phyloP scores from a whole-genome alignment of 2,888 invertebrate genomes.

The Orthosia cruda region DNA sequence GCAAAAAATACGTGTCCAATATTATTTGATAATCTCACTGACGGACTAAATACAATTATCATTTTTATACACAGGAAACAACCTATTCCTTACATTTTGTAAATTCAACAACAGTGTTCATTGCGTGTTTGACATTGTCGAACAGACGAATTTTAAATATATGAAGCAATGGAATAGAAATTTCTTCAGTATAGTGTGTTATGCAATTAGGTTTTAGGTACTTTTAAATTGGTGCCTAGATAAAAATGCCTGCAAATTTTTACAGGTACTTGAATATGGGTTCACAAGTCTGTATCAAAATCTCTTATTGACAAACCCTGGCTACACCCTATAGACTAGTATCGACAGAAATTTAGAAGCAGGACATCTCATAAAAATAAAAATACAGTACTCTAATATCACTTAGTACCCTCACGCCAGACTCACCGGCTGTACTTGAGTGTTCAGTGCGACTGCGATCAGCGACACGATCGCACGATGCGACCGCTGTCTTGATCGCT shows the following conservation, averaged over 20 bases:
- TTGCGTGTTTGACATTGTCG: too few relatives aligned
- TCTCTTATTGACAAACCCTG: conserved; percentile 19
- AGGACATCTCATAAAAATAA: conserved; percentile 26
- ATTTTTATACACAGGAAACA: too few relatives aligned
- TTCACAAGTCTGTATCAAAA: background rate
- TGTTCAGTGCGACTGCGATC: conserved; percentile 57
- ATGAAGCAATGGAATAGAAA: too few relatives aligned
- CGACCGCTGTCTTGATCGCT: conserved; percentile 57
- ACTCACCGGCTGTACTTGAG: conserved; percentile 73
- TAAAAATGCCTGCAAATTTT: background rate
- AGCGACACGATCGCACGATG: conserved; percentile 56
- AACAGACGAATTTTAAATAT: too few relatives aligned
- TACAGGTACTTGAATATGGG: background rate
- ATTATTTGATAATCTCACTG: too few relatives aligned
- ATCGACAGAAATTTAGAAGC: background rate
- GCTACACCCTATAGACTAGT: conserved; percentile 36
- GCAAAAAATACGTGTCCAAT: too few relatives aligned
- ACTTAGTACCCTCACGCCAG: conserved; percentile 67
- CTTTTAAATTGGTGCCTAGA: too few relatives aligned
- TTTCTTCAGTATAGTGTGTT: too few relatives aligned
- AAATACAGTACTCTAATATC: conserved; percentile 64
- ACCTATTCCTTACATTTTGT: too few relatives aligned
- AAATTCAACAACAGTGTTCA: too few relatives aligned
- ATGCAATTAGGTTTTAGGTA: too few relatives aligned
- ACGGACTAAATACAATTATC: too few relatives aligned